These are phyloP conservation scores for Drosophila pegasa DNA, from an alignment of 2,888 invertebrate species.

Conservation along the genomic window DNA sequence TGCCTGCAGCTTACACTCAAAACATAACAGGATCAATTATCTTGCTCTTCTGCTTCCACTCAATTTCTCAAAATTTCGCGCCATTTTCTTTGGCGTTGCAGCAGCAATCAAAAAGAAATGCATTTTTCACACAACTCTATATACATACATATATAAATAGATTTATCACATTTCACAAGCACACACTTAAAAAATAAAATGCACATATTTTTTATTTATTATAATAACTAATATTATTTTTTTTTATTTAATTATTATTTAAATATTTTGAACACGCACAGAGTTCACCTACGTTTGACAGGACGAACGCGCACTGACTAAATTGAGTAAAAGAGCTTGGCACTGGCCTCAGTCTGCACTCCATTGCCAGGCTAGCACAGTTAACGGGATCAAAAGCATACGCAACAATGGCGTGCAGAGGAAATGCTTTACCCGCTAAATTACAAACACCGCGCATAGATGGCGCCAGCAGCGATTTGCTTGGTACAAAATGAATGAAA, in stretches of 20 bases:
- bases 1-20: background rate
- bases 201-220: background rate
- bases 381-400: background rate
- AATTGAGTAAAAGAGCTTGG: background rate
- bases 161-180: background rate
- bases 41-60: background rate
- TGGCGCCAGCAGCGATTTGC: background rate
- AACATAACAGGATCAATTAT: background rate
- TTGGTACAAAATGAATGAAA: no score
- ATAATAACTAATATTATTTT: no score
- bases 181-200: background rate
- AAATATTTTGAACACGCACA: background rate
- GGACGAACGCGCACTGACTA: background rate
- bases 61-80: background rate
- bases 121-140: background rate
- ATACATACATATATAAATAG: background rate
- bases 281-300: background rate
- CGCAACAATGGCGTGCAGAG: no score
- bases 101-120: background rate
- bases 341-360: background rate
- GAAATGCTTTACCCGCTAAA: background rate
- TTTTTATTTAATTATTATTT: background rate
- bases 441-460: background rate
- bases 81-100: background rate
- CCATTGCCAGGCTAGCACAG: background rate